A percentile compares a stretch with the other conserved stretches of the same genome.
These are phyloP conservation scores for Isichthys henryi DNA, from an alignment of 2,113 vertebrate species.

Conservation along the genomic window DNA sequence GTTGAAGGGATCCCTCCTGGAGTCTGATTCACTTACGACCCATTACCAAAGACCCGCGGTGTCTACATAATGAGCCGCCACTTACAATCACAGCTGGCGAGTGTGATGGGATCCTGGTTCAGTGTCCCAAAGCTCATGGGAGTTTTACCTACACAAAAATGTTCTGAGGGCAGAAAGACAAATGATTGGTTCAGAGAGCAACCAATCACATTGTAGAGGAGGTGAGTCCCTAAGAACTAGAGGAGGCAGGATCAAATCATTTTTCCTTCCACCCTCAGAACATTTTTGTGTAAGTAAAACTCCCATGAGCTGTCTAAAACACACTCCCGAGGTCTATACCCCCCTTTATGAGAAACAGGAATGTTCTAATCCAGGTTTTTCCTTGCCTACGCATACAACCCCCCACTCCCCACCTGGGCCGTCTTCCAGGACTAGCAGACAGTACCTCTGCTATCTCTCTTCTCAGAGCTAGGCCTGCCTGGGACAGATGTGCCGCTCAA, in stretches of 20 bases:
- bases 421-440: slow-evolving; percentile 18
- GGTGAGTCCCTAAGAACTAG: no score
- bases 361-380: not conserved
- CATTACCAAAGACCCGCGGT: not conserved
- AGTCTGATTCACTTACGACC: not conserved
- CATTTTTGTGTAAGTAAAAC: no score
- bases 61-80: not conserved
- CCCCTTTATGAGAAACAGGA: not conserved
- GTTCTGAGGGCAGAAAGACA: no score
- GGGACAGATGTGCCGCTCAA: not conserved
- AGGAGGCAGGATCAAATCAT: no score
- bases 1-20: not conserved
- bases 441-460: not conserved
- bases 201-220: no score
- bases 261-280: no score
- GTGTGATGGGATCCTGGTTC: not conserved
- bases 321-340: not conserved
- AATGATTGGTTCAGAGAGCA: no score
- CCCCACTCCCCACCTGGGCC: no score
- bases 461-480: not conserved
- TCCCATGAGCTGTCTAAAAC: not conserved
- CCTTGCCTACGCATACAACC: no score
- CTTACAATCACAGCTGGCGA: not conserved
- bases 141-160: no score
- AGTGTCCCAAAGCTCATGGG: not conserved